Evolutionary conservation across 2,797 vertebrate genomes (phyloP).

Genomic region (Prionace glauca): DNA sequence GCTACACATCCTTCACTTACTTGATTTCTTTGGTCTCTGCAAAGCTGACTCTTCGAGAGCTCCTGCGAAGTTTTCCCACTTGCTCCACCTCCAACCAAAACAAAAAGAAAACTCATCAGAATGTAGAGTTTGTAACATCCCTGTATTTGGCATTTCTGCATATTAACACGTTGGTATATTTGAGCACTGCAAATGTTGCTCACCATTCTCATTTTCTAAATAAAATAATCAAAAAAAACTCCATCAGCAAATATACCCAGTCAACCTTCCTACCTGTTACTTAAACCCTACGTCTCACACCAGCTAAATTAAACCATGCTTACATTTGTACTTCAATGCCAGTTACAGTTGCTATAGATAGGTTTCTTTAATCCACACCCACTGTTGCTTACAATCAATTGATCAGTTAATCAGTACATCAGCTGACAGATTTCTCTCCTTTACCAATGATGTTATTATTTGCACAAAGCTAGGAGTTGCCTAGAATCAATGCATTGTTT

Average conservation of each 20-base stretch:
- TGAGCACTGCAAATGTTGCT: neutral
- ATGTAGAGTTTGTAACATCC: neutral
- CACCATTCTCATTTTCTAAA: neutral
- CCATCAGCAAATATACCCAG: too few species aligned
- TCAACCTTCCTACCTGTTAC: neutral
- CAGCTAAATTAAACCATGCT: neutral
- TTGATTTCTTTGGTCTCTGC: constrained; percentile 57
- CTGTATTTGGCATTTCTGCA: neutral
- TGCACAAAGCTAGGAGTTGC: neutral
- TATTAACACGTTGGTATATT: neutral
- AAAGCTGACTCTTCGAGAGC: constrained; percentile 64
- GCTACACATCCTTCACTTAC: constrained; percentile 27
- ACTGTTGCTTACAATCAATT: neutral
- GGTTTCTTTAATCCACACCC: neutral
- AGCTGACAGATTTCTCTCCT: neutral
- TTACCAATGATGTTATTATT: neutral
- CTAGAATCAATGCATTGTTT: neutral
- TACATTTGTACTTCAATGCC: neutral
- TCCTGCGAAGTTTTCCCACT: constrained; percentile 54
- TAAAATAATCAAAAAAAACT: neutral
- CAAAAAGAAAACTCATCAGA: neutral
- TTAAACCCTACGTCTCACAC: neutral
- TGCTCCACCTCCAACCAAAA: constrained; percentile 1
- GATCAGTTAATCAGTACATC: neutral
- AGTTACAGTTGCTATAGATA: neutral